phyloP scores from a whole-genome alignment of 2,797 vertebrate species.

The Nannoperca obscura region DNA sequence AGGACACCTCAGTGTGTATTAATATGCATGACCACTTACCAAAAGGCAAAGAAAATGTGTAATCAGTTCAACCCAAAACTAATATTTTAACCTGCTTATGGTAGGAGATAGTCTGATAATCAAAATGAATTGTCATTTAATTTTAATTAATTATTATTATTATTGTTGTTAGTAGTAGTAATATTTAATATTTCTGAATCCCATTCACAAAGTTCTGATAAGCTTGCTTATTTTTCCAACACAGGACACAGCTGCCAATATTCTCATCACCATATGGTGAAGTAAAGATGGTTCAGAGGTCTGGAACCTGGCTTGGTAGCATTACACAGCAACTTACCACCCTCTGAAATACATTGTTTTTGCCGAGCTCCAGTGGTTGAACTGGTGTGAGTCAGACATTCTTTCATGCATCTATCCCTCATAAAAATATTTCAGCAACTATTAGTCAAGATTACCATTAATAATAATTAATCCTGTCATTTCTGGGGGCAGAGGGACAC shows the following conservation, averaged over 20 bases:
- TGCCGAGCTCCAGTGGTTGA: no score
- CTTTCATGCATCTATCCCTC: background rate
- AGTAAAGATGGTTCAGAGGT: background rate
- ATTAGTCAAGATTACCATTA: no score
- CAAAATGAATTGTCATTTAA: no score
- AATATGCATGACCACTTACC: background rate
- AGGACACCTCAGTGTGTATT: background rate
- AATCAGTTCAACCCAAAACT: background rate
- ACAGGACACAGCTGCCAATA: background rate
- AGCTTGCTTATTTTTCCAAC: background rate
- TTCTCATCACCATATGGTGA: background rate
- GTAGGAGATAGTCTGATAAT: no score
- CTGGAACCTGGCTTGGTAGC: background rate
- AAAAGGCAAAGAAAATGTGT: background rate
- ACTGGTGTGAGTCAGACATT: no score
- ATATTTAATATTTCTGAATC: background rate
- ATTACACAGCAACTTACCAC: background rate
- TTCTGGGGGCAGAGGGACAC: no score
- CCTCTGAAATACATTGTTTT: background rate
- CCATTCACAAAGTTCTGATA: background rate
- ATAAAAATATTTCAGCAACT: background rate
- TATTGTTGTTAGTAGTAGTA: no score
- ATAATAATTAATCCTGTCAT: background rate
- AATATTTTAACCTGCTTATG: no score
- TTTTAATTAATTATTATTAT: no score